Base-by-base conservation (phyloP, 1,140 invertebrate species). In the Metopolophium dirhodum region DNA sequence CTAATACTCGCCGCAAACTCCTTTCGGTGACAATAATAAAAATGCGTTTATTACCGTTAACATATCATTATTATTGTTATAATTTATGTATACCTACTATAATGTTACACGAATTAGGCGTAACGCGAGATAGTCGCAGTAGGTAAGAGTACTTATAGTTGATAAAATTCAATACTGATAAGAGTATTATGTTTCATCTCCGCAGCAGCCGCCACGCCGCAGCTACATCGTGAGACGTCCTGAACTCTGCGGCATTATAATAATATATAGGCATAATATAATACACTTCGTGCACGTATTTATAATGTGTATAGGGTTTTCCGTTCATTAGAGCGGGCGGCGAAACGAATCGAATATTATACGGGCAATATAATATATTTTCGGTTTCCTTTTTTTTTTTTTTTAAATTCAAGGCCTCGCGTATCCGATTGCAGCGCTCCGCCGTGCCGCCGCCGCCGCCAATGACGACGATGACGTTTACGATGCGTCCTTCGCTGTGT, bases 261-360 rank as follows among this genome's bases (percentile, higher is more conserved):
- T 37, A 2, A 2, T 77, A 77, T 77, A n/a, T 77, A 77, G 85
- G 85, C 30, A 86, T 86, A 20, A 86, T 86, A 20, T 20, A 30
- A 77, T n/a, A 88, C 86, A 35, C 86, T 8, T n/a, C 86, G 49
- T 26, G 47, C 45, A 49, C 7, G 47, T n/a, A 49, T 30, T 20
- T n/a, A 47, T n/a, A 37, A 41, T 37, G n/a, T 30, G n/a, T 88
- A 22, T 51, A 51, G 22, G 20, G 30, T 88, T 88, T 88, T 88
- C 86, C 86, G 86, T 88, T 88, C 47, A 51, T 88, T 88, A 88
- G 86, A 88, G 30, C 86, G 86, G 86, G 47, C 86, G 86, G 86
- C 47, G 86, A 88, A 88, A 88, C 86, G 86, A 88, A 88, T 88
- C 47, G 47, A 87, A 87, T 87, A 87, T 87, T n/a, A 87, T 87